Evolutionary conservation across 2,113 vertebrate species (phyloP), one percentile per base, ranked within the genome.

Genomic region (Athene noctua): DNA sequence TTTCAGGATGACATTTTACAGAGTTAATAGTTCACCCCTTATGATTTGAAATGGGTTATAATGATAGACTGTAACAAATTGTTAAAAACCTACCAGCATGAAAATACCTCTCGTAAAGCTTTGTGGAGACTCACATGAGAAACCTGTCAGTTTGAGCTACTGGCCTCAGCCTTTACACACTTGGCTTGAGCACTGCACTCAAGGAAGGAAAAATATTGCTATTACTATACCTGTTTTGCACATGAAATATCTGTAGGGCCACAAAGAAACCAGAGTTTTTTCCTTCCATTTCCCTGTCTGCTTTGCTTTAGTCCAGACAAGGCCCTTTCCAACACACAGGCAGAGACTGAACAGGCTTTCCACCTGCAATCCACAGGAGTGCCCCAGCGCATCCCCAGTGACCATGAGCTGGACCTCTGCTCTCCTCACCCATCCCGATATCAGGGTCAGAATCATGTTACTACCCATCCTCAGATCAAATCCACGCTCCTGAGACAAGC

Each of bases 181-280:
- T 57, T 74, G 6, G 5, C 16, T 46, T 62, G n/a, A 2, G 1
- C 1, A 1, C 22, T 1, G 0, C 22, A 46, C 3, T 14, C 29
- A 84, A 51, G 10, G 15, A 66, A 36, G 5, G 32, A 61, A 72
- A 55, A 23, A 30, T 21, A 29, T 10, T 32, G 12, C 2, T 67
- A 18, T 46, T 30, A 51, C 2, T 47, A 2, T 9, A 42, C 12
- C 36, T 51, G 25, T 22, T 83, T 55, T 52, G 9, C 13, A 68
- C 10, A 7, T 6, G 44, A 26, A n/a, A 19, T 71, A 2, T 30
- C 66, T 51, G 34, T 25, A 55, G 23, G 22, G 6, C 7, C 32
- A 21, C 34, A 49, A 62, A 81, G 15, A 77, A 81, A 73, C 5
- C 13, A 57, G 8, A 16, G 32, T 11, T 47, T 54, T 19, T 23